phyloP scores from a whole-genome alignment of 1,140 invertebrate genomes.

The Cydia strobilella region DNA sequence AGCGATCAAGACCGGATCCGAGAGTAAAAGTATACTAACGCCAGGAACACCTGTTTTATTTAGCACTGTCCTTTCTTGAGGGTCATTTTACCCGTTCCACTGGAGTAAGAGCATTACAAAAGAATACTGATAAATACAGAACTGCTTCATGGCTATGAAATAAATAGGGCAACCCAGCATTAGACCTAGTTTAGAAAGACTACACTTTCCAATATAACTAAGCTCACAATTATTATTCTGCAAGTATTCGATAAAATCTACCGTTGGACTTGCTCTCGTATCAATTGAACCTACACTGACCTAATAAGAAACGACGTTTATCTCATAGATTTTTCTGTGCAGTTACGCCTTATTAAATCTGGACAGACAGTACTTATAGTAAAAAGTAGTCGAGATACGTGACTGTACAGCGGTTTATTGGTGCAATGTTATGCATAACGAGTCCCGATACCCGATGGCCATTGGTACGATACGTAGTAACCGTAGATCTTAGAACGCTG shows the following conservation, averaged over 20 bases:
- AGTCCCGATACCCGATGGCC: slow-evolving; percentile 21
- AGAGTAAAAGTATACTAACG: slow-evolving; percentile 3
- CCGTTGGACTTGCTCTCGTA: background rate
- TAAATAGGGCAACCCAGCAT: background rate
- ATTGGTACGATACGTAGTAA: slow-evolving; percentile 21
- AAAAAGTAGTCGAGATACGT: slow-evolving; percentile 29
- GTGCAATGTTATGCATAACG: slow-evolving; percentile 21
- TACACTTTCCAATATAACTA: background rate
- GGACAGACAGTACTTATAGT: background rate
- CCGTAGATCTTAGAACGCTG: slow-evolving; percentile 8
- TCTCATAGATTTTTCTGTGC: background rate
- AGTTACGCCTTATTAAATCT: background rate
- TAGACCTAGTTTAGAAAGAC: background rate
- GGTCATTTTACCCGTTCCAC: no score
- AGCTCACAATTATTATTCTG: background rate
- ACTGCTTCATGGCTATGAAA: no score
- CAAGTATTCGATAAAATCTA: background rate
- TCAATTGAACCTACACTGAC: background rate
- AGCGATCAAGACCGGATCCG: slow-evolving; percentile 11
- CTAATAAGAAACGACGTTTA: background rate
- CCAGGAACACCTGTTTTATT: slow-evolving; percentile 1
- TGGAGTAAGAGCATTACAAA: no score
- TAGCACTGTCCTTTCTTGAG: background rate
- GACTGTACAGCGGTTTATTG: slow-evolving; percentile 24
- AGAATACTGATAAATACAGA: no score